Evolutionary conservation across 2,888 invertebrate species (phyloP), one percentile per base, ranked within the genome.

Genomic region (Biston betularia): DNA sequence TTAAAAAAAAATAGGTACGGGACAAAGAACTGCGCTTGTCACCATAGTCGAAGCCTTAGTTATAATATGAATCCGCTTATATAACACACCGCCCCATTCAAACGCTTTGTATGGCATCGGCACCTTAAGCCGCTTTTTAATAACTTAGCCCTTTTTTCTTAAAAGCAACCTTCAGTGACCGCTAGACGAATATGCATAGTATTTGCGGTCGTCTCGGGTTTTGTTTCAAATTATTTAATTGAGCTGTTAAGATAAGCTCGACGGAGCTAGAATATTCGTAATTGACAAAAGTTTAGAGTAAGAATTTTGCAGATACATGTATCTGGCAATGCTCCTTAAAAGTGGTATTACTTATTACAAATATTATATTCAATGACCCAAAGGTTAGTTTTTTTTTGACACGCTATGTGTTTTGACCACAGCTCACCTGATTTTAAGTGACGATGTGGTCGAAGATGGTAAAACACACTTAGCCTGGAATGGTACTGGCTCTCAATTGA

Each of bases 21-120:
- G 33, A 8, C 6, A 9, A 40, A 42, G 12, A 42, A 49, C 62
- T 15, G 15, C 56, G 53, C 11, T 40, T 24, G 15, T 38, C 12
- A 48, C 57, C 8, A 24, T 24, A 24, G 24, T 15, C 49, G 33
- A 33, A 9, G 42, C 49, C n/a, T 59, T 40, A 48, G 48, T 14
- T 42, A 71, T 76, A 73, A 79, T 72, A 77, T 79, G 74, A 78
- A 67, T 72, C 70, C 77, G 74, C 79, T 84, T 81, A 82, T 81
- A 82, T 81, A 75, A 74, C 83, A 81, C 79, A 76, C 72, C 69
- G 68, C 76, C 79, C 79, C 77, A 81, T 80, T 83, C 82, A 77
- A 69, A 67, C 68, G 61, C 70, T 73, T 74, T 74, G 54, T 68
- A 60, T 69, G 58, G 60, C 70, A 73, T 74, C 69, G 74, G 68